Percentiles rank a stretch among this genome's conserved stretches.
These are phyloP conservation scores for Sclerodermus sp. DNA, from an alignment of 2,888 invertebrate genomes.

Conservation along the genomic window DNA sequence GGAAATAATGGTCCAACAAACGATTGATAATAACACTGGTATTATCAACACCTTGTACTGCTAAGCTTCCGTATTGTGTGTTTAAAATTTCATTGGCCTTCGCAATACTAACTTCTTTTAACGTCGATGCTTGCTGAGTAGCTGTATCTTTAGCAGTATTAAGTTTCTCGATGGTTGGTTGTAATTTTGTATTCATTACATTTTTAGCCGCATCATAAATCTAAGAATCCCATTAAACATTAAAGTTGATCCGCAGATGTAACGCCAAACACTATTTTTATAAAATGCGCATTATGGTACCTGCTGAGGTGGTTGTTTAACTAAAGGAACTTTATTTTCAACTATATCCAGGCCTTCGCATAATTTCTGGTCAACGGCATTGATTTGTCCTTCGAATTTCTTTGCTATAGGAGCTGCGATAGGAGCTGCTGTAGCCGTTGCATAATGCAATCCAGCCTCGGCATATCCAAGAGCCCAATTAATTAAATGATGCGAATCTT, in stretches of 20 bases:
- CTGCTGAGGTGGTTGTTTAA: constrained; percentile 62
- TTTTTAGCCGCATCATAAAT: constrained; percentile 52
- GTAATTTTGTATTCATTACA: constrained; percentile 49
- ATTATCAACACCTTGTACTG: constrained; percentile 69
- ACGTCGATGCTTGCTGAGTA: constrained; percentile 66
- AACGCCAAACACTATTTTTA: neutral
- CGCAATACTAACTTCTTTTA: constrained; percentile 71
- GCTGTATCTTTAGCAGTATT: constrained; percentile 61
- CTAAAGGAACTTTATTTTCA: constrained; percentile 62
- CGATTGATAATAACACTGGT: constrained; percentile 72
- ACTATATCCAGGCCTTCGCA: constrained; percentile 63
- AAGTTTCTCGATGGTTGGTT: constrained; percentile 53
- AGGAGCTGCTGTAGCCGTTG: constrained; percentile 60
- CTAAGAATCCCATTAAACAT: constrained; percentile 23
- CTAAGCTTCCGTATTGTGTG: constrained; percentile 71
- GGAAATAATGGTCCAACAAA: constrained; percentile 76
- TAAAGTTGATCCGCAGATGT: neutral
- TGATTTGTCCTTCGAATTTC: constrained; percentile 61
- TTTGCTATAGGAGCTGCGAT: constrained; percentile 60
- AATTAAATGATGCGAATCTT: constrained; percentile 61
- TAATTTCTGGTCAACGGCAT: constrained; percentile 61
- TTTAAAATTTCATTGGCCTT: constrained; percentile 74
- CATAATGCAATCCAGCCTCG: constrained; percentile 61
- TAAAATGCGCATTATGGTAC: constrained; percentile 45
- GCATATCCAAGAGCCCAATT: constrained; percentile 63